Evolutionary conservation across 1,140 invertebrate species (phyloP).

Genomic region (Anastrepha obliqua): DNA sequence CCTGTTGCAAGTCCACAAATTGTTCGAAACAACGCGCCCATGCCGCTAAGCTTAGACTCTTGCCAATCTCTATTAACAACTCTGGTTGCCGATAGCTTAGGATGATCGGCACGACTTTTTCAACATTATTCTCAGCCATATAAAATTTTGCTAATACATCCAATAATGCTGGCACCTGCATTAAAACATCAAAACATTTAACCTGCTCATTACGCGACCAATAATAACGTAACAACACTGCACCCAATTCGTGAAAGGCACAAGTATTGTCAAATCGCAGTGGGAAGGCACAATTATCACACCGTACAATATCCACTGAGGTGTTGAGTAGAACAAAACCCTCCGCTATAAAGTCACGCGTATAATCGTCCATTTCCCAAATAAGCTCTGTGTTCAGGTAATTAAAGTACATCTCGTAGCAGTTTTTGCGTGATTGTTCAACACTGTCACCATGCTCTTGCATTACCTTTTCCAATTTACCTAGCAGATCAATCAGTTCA

Average conservation of each 20-base stretch:
- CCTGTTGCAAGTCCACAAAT: conserved; percentile 69
- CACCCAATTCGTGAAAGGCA: conserved; percentile 68
- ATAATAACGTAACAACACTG: conserved; percentile 68
- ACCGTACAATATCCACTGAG: conserved; percentile 64
- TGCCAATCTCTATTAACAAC: conserved; percentile 66
- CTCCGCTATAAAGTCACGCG: conserved; percentile 67
- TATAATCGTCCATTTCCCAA: conserved; percentile 71
- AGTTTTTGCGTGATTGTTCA: conserved; percentile 66
- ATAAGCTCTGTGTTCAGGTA: conserved; percentile 72
- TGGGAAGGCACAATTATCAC: conserved; percentile 68
- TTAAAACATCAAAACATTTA: conserved; percentile 71
- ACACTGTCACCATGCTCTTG: conserved; percentile 68
- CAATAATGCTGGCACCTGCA: conserved; percentile 67
- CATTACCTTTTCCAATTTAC: conserved; percentile 68
- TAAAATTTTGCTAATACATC: conserved; percentile 72
- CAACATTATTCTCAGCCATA: conserved; percentile 68
- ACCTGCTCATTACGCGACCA: conserved; percentile 72
- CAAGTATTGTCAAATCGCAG: conserved; percentile 69
- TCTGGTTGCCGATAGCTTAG: conserved; percentile 69
- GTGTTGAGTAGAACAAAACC: conserved; percentile 68
- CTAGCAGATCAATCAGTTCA: conserved; percentile 65
- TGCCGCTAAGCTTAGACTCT: conserved; percentile 62
- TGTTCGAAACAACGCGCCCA: conserved; percentile 72
- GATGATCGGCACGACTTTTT: conserved; percentile 69
- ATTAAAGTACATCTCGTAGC: conserved; percentile 73